Base-by-base conservation (phyloP, 2,113 vertebrate species). In the Sceloporus undulatus region DNA sequence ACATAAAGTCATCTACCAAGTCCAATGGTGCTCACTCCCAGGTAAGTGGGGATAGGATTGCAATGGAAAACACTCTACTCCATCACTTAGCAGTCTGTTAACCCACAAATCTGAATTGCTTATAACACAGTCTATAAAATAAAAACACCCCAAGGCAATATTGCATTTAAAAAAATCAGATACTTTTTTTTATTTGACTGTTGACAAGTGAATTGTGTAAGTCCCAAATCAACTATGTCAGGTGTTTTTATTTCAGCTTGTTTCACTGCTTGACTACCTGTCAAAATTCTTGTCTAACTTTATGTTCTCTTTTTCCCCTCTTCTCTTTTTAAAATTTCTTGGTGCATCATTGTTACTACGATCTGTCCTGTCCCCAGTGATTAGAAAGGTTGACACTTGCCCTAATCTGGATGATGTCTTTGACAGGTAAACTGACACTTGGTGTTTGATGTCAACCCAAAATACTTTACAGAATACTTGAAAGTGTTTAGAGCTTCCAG, bases 141-240 rank as follows among this genome's bases (percentile, higher is more conserved):
- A 85, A 10, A 88, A 90, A 5, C 70, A 82, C 2, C 21, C 52
- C 82, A 27, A 82, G 40, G 5, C 0, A 2, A 1, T 11, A 10
- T 19, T 77, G 0, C 8, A 29, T 88, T 93, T 92, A 77, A 90
- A 7, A 75, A 11, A 91, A 77, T 0, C 5, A 2, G 85, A 77
- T 54, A 5, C 27, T 11, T 92, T 94, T 94, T 34, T 34, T 92
- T 73, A 70, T 40, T 89, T 88, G n/a, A 21, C 34, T 88, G 21
- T 56, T 90, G 40, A 1, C 34, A 2, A 25, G 16, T 74, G 42
- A 91, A 74, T 88, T 85, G 1, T 82, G 62, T 85, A 91, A 91
- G n/a, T 85, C 13, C 56, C 71, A 70, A 92, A 86, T 81, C 90
- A 86, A 88, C 23, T 0, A 5, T 89, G 56, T 54, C 27, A 87